Evolutionary conservation across 2,113 vertebrate species (phyloP), one percentile per base, ranked within the genome.

Genomic region (Tapirus terrestris): DNA sequence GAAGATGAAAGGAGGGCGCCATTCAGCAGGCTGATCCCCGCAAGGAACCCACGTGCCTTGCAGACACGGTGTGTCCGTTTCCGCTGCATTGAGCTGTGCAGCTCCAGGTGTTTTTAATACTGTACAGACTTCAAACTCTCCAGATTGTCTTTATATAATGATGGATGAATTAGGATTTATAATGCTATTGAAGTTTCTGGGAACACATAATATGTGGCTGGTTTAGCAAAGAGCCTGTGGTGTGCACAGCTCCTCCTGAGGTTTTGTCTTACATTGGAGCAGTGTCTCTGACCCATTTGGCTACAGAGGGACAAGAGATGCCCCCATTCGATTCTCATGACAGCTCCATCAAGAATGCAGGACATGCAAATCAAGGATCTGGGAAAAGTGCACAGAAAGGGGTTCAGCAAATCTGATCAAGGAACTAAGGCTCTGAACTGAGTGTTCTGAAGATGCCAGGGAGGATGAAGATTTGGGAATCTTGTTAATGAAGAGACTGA

Each of bases 21-120:
- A 0, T 25, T 1, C 17, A 4, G 63, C 17, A 4, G 63, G 29
- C 21, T 0, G 3, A 31, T 3, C 4, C 48, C 75, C 2, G 60
- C 81, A 5, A 79, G 73, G 45, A 80, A 16, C 82, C 8, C 12
- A n/a, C 3, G 70, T 61, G 79, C 92, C 94, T 67, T 13, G 45
- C 36, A 16, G 67, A 83, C 72, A 36, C 0, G 5, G n/a, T 70
- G 43, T 6, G 39, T 25, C 51, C 9, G 0, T 43, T n/a, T 23
- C 70, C 16, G 51, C 94, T 31, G 13, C 39, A 1, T 21, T 2
- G 3, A 0, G 12, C 12, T 3, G 12, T 1, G 29, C 63, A 21
- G 29, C 45, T 36, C 36, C 48, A 29, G 12, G 60, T 3, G 48
- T 56, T 61, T 33, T 43, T 31, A 53, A 23, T 60, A 61, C 72